Evolutionary conservation across 2,888 invertebrate species (phyloP).

Genomic region (Plagodis pulveraria): DNA sequence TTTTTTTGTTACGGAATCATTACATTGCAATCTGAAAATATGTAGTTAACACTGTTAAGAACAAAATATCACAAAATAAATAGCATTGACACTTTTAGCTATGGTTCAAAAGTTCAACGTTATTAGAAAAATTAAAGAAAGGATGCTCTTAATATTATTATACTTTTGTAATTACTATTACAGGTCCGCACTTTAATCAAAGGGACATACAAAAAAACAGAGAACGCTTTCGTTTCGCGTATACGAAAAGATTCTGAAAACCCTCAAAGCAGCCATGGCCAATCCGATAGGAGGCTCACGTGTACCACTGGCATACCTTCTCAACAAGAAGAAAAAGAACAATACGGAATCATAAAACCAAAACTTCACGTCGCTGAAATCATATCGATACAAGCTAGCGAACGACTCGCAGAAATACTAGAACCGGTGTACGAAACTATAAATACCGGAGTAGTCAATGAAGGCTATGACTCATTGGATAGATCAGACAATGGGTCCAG

Average conservation of each 20-base stretch:
- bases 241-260: constrained; percentile 61
- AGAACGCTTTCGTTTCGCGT: constrained; percentile 67
- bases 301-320: constrained; percentile 66
- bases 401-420: constrained; percentile 72
- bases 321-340: constrained; percentile 53
- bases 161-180: constrained; percentile 25
- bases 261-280: constrained; percentile 55
- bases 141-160: too few relatives aligned
- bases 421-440: constrained; percentile 78
- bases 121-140: too few relatives aligned
- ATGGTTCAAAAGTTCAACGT: too few relatives aligned
- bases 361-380: constrained; percentile 77
- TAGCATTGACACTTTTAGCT: too few relatives aligned
- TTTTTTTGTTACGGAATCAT: too few relatives aligned
- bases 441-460: constrained; percentile 58
- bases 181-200: constrained; percentile 74
- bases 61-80: too few relatives aligned
- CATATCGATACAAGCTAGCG: constrained; percentile 74
- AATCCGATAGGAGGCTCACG: constrained; percentile 65
- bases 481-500: constrained; percentile 61
- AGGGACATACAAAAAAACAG: constrained; percentile 75
- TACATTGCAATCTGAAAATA: too few relatives aligned
- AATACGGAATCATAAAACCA: constrained; percentile 56
- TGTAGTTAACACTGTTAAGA: too few relatives aligned
- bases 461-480: constrained; percentile 64